Percentiles rank a stretch among this genome's conserved stretches.
phyloP scores from a whole-genome alignment of 2,797 vertebrate species.

The Crax fasciolata region DNA sequence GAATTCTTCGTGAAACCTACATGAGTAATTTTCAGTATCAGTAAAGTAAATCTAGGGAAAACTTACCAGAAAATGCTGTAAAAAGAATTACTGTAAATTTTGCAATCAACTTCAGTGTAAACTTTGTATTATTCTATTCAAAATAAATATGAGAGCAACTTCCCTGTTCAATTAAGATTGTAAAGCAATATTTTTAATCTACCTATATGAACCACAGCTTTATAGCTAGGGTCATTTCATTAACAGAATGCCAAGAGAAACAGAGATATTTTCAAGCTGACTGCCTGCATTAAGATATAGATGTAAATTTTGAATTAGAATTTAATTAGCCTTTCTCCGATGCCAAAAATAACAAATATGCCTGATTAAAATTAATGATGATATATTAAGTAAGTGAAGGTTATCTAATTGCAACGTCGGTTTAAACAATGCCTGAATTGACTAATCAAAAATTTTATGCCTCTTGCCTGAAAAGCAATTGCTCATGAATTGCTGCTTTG shows the following conservation, averaged over 20 bases:
- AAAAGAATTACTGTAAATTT: not conserved
- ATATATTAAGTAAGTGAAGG: constrained; percentile 56
- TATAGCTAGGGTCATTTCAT: constrained; percentile 18
- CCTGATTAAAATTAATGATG: constrained; percentile 66
- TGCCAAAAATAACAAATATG: constrained; percentile 30
- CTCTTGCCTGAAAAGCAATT: constrained; percentile 46
- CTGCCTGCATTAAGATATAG: constrained; percentile 4
- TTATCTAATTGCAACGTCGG: constrained; percentile 40
- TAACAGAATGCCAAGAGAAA: constrained; percentile 31
- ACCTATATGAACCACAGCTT: not conserved
- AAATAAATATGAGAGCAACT: not conserved
- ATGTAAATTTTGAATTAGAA: constrained; percentile 38
- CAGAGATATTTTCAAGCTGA: constrained; percentile 4
- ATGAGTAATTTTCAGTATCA: not conserved
- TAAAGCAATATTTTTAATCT: constrained; percentile 2
- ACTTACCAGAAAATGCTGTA: not conserved
- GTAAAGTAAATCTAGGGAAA: not conserved
- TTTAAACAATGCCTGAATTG: constrained; percentile 67
- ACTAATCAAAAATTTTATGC: constrained; percentile 44
- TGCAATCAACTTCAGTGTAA: not conserved
- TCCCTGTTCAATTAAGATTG: not conserved
- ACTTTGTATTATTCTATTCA: not conserved
- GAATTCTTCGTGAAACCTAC: not conserved
- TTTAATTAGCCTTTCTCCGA: constrained; percentile 39
- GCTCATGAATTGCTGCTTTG: constrained; percentile 13